A percentile compares a stretch with the other conserved stretches of the same genome.
phyloP scores from a whole-genome alignment of 2,888 invertebrate genomes.

The Nezara viridula region DNA sequence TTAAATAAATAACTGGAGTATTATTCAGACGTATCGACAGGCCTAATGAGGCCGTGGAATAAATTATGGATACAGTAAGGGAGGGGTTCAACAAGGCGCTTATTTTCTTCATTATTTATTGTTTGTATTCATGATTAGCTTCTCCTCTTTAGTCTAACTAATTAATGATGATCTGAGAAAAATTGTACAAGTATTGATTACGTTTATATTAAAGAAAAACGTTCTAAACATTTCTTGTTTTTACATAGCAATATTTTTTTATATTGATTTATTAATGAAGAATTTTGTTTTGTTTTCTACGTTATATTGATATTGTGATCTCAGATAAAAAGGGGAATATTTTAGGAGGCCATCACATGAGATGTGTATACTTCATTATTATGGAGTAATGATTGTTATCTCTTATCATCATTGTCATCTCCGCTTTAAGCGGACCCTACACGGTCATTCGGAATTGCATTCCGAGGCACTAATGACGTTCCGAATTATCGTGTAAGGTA shows the following conservation, averaged over 20 bases:
- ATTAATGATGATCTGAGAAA: background rate
- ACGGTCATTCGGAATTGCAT: too few species aligned
- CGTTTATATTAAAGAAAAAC: background rate
- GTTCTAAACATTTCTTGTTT: background rate
- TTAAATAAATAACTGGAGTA: background rate
- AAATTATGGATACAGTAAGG: background rate
- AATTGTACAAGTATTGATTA: background rate
- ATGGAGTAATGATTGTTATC: too few species aligned
- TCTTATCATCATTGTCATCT: too few species aligned
- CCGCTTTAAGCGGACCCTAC: too few species aligned
- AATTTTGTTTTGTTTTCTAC: background rate
- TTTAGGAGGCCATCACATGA: too few species aligned
- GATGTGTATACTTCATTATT: too few species aligned
- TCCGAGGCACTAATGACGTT: too few species aligned
- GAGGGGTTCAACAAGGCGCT: background rate
- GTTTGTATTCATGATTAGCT: background rate
- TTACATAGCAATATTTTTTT: background rate
- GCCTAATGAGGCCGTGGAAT: background rate
- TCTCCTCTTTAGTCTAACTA: background rate
- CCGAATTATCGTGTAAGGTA: too few species aligned
- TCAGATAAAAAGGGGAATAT: too few species aligned
- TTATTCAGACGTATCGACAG: slow-evolving; percentile 24
- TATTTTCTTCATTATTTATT: slow-evolving; percentile 18
- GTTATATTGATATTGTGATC: too few species aligned
- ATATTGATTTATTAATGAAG: background rate